phyloP scores from a whole-genome alignment of 2,888 invertebrate species.

The Caenorhabditis sp. region DNA sequence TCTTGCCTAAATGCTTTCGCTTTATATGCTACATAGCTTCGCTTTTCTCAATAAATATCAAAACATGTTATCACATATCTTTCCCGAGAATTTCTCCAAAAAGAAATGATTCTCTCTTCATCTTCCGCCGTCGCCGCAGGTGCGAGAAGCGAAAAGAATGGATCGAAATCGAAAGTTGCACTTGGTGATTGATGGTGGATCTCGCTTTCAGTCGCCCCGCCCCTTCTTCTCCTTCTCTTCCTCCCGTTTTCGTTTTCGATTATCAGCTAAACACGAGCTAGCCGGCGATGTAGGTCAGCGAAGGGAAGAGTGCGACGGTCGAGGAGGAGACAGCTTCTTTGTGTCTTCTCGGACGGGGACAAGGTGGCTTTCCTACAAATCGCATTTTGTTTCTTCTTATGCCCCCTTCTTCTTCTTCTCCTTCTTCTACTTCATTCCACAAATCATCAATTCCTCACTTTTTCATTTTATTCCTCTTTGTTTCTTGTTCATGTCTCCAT shows the following conservation, averaged over 20 bases:
- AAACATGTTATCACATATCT: conserved; percentile 11
- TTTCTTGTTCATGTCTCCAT: not conserved
- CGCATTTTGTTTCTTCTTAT: conserved; percentile 57
- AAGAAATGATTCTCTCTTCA: conserved; percentile 5
- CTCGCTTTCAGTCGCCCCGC: conserved; percentile 15
- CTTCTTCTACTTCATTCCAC: not conserved
- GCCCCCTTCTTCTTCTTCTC: not conserved
- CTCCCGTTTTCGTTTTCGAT: conserved; percentile 35
- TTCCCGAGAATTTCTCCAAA: not conserved
- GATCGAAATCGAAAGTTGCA: conserved; percentile 56
- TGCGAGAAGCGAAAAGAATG: conserved; percentile 41
- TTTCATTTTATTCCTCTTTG: not conserved
- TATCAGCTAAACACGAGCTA: conserved; percentile 54
- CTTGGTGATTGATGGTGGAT: conserved; percentile 51
- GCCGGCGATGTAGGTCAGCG: conserved; percentile 31
- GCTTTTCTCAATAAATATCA: conserved; percentile 6
- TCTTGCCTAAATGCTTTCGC: not conserved
- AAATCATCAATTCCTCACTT: not conserved
- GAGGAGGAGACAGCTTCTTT: conserved; percentile 32
- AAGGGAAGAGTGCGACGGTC: conserved; percentile 15
- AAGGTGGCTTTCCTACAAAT: conserved; percentile 28
- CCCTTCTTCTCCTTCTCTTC: not conserved
- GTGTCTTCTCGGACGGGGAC: conserved; percentile 14
- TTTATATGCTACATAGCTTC: not conserved
- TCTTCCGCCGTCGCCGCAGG: conserved; percentile 11